Base-by-base conservation (phyloP, 2,113 vertebrate species). In the Pagrus major region DNA sequence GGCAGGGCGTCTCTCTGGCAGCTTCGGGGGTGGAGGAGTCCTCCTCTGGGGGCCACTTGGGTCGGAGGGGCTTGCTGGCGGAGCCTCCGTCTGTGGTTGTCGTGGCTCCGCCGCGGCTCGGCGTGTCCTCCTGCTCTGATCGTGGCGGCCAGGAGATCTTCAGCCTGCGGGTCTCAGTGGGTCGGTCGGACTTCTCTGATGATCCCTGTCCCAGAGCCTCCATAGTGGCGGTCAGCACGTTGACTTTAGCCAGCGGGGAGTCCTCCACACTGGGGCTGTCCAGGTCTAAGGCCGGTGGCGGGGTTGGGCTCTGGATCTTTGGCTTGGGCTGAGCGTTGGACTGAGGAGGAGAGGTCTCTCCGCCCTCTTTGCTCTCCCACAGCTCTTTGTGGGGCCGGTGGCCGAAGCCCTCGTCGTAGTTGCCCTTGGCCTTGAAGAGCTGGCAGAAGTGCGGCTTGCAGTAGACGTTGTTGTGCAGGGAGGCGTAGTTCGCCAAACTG, bases 341-440 rank as follows among this genome's bases (percentile, higher is more conserved):
- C 82, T 37, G 75, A 0, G 87, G 58, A 0, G 87, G 58, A 0
- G 68, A 68, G 4, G 33, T 15, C 16, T 96, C 96, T 1, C 91
- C 93, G 0, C 71, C 97, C 0, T 3, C 87, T 87, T 94, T 96
- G 70, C 93, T 89, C 80, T 94, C 95, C 98, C 97, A 99, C 67
- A 99, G 93, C 86, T 98, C 97, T 61, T 99, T 99, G 83, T 99
- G 98, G 11, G 97, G 97, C 64, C 96, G 97, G 92, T 96, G 97
- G 14, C 98, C 97, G 82, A 99, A 99, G 70, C 98, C 98, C 93
- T 99, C 98, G n/a, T 99, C 98, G 0, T 99, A 99, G 87, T 99
- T 99, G 31, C 97, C 98, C 82, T 99, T 99, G 78, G 97, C 94
- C 89, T 99, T 99, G 92, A 99, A 99, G 66, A 99, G 97, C 78